Percentiles rank a stretch among this genome's conserved stretches.
Conservation (phyloP, 2,113 vertebrate species). For the Probosciger aterrimus region DNA sequence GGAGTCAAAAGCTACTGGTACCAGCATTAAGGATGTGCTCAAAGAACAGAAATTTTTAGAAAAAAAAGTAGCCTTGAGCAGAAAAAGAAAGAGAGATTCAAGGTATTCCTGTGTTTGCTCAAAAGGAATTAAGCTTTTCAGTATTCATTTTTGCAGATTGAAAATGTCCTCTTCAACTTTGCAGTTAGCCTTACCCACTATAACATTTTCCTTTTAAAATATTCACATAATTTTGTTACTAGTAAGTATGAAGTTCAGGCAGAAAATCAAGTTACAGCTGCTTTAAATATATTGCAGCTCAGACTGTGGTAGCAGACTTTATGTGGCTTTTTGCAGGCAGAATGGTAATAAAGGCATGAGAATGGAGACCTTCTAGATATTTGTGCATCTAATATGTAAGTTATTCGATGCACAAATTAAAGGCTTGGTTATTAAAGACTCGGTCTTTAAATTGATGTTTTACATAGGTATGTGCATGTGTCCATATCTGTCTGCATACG, state of each 20-base stretch:
- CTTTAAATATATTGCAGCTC: background rate
- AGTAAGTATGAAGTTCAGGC: background rate
- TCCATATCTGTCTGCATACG: accelerated
- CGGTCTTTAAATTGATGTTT: background rate
- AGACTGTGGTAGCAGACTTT: background rate
- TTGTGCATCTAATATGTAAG: background rate
- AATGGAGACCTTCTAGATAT: background rate
- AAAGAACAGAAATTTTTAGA: conserved; percentile 96
- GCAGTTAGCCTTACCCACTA: background rate
- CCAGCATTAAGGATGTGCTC: conserved; percentile 90
- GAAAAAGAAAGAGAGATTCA: conserved; percentile 89
- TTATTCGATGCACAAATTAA: background rate
- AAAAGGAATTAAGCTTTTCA: background rate
- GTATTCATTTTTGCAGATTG: background rate
- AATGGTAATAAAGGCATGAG: background rate
- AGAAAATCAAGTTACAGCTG: background rate
- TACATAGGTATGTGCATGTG: accelerated
- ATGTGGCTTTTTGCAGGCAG: background rate
- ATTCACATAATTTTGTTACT: background rate
- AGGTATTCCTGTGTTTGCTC: conserved; percentile 70
- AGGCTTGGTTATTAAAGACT: background rate
- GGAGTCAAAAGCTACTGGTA: conserved; percentile 63
- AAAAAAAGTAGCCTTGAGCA: conserved; percentile 95
- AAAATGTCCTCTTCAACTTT: background rate
- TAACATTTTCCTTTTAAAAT: background rate